Evolutionary conservation across 2,113 vertebrate genomes (phyloP).

Genomic region (Mungos mungo): DNA sequence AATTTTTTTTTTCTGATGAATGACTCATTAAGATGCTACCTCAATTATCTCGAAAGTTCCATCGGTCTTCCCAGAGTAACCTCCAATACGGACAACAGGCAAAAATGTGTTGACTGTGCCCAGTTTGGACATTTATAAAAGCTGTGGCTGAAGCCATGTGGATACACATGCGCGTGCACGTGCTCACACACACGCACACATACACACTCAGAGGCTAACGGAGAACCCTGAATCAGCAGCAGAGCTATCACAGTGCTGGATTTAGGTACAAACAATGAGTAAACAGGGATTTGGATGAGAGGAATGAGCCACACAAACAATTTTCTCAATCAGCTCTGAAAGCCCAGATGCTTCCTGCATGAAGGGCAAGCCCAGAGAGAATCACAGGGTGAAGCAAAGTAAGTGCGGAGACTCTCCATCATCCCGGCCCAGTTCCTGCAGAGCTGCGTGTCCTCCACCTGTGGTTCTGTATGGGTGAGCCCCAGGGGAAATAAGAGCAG

Average conservation of each 20-base stretch:
- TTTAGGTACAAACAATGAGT: constrained; percentile 24
- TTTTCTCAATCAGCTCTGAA: constrained; percentile 9
- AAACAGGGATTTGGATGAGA: constrained; percentile 48
- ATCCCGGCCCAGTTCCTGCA: neutral
- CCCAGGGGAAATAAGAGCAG: neutral
- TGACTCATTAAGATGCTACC: neutral
- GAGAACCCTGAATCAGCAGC: constrained; percentile 28
- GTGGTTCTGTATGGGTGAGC: neutral
- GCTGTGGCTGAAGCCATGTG: neutral
- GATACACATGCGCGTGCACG: rapidly evolving
- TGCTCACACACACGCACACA: neutral
- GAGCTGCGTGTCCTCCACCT: neutral
- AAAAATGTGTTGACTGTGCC: neutral
- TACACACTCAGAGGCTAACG: neutral
- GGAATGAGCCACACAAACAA: constrained; percentile 19
- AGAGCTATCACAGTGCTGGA: neutral
- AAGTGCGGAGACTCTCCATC: neutral
- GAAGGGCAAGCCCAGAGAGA: neutral
- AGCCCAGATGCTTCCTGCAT: constrained; percentile 2
- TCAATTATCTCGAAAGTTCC: neutral
- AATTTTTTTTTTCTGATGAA: neutral
- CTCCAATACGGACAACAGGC: neutral
- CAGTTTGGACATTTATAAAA: neutral
- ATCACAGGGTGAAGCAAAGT: neutral
- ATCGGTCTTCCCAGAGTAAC: neutral